Evolutionary conservation across 1,140 invertebrate species (phyloP).

Genomic region (Zaprionus ornatus): DNA sequence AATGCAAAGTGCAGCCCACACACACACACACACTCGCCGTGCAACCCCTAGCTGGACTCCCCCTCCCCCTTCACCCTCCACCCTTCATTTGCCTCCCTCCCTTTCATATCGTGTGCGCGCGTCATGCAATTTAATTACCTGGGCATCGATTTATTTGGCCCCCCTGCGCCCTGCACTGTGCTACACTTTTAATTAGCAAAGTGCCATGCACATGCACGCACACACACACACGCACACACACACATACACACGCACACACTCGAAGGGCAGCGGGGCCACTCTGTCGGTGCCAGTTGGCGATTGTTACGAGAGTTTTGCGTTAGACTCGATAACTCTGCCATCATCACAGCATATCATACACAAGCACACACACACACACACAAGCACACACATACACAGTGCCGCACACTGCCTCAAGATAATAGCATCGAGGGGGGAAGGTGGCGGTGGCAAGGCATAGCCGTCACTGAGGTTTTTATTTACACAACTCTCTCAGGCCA

Average conservation of each 20-base stretch:
- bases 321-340: slow-evolving; percentile 36
- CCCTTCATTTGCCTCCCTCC: too few species aligned
- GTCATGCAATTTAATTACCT: slow-evolving; percentile 81
- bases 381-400: neutral
- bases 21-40: neutral
- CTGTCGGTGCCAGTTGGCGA: slow-evolving; percentile 32
- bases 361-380: slow-evolving; percentile 4
- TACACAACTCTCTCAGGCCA: slow-evolving; percentile 65
- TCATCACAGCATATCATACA: slow-evolving; percentile 23
- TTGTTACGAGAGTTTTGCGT: slow-evolving; percentile 27
- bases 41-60: slow-evolving; percentile 3
- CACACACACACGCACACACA: slow-evolving; percentile 25
- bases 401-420: slow-evolving; percentile 1
- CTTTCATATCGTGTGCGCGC: slow-evolving; percentile 40
- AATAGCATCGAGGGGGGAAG: slow-evolving; percentile 27
- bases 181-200: slow-evolving; percentile 81
- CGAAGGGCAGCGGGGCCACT: neutral
- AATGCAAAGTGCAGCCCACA: slow-evolving; percentile 46
- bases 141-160: slow-evolving; percentile 76
- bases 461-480: slow-evolving; percentile 60
- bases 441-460: neutral
- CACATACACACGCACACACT: neutral
- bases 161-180: slow-evolving; percentile 57
- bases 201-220: slow-evolving; percentile 78
- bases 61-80: too few species aligned